Conservation (phyloP, 2,113 vertebrate genomes). For the Carlito syrichta region DNA sequence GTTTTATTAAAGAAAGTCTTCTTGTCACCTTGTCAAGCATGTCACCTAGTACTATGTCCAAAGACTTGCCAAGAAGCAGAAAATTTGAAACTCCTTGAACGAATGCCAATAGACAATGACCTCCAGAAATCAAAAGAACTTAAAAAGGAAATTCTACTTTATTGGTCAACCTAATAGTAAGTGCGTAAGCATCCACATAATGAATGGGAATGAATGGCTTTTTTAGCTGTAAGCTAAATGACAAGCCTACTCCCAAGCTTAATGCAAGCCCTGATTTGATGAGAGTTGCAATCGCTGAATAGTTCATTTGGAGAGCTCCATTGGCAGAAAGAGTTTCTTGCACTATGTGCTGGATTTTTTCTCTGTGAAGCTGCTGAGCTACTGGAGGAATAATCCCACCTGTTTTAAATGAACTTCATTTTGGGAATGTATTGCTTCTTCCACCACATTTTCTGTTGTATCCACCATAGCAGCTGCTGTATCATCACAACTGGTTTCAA, state of each 20-base stretch:
- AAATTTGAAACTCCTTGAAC: conserved; percentile 92
- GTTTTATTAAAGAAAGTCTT: conserved; percentile 89
- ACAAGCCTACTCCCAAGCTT: conserved; percentile 89
- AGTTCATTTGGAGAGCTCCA: conserved; percentile 80
- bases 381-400: conserved; percentile 94
- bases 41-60: conserved; percentile 94
- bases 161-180: conserved; percentile 90
- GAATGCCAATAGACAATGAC: conserved; percentile 93
- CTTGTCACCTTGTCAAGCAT: conserved; percentile 95
- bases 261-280: conserved; percentile 92
- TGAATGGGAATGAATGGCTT: conserved; percentile 96
- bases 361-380: conserved; percentile 92
- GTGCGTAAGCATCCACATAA: conserved; percentile 98
- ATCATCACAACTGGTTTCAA: conserved; percentile 98
- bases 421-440: conserved; percentile 93
- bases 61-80: conserved; percentile 89
- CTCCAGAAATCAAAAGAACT: conserved; percentile 94
- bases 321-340: conserved; percentile 86
- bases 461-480: conserved; percentile 95
- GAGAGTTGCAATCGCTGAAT: conserved; percentile 91
- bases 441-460: conserved; percentile 87
- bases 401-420: conserved; percentile 89
- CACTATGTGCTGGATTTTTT: conserved; percentile 90
- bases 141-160: conserved; percentile 92
- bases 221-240: conserved; percentile 85